Evolutionary conservation across 1,140 invertebrate genomes (phyloP).

Genomic region (Pseudoatta argentina): DNA sequence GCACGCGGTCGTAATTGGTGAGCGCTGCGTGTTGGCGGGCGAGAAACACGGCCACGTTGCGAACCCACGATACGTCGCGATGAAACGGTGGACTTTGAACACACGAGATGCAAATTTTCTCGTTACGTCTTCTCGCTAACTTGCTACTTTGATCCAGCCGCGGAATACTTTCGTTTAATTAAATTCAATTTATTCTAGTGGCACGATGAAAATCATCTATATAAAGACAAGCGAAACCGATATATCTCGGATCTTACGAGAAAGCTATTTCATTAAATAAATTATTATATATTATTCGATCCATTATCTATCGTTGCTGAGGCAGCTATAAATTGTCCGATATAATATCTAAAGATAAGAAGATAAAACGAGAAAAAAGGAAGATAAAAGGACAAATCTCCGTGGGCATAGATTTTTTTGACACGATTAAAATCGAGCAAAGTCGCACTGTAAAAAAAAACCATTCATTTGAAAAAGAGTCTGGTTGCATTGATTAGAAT

Average conservation of each 20-base stretch:
- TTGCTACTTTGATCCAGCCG: not conserved
- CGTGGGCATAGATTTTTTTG: not conserved
- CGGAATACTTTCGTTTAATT: conserved; percentile 1
- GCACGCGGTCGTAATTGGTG: conserved; percentile 65
- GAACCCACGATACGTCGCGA: not conserved
- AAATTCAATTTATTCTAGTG: conserved; percentile 14
- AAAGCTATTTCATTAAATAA: too few species aligned
- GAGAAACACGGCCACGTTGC: conserved; percentile 41
- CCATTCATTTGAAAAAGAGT: not conserved
- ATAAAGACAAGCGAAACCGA: too few species aligned
- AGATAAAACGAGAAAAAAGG: not conserved
- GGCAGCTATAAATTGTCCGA: not conserved
- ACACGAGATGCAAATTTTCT: conserved; percentile 34
- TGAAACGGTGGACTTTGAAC: not conserved
- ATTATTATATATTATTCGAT: too few species aligned
- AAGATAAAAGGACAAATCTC: not conserved
- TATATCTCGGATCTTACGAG: too few species aligned
- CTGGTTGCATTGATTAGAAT: too few species aligned
- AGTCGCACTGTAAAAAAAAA: not conserved
- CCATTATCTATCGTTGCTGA: too few species aligned
- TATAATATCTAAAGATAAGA: not conserved
- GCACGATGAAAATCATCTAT: too few species aligned
- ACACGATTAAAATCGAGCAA: not conserved
- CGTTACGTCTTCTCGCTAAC: not conserved
- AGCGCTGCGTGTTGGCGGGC: conserved; percentile 35